phyloP scores from a whole-genome alignment of 2,797 vertebrate genomes.

The Bucorvus abyssinicus region DNA sequence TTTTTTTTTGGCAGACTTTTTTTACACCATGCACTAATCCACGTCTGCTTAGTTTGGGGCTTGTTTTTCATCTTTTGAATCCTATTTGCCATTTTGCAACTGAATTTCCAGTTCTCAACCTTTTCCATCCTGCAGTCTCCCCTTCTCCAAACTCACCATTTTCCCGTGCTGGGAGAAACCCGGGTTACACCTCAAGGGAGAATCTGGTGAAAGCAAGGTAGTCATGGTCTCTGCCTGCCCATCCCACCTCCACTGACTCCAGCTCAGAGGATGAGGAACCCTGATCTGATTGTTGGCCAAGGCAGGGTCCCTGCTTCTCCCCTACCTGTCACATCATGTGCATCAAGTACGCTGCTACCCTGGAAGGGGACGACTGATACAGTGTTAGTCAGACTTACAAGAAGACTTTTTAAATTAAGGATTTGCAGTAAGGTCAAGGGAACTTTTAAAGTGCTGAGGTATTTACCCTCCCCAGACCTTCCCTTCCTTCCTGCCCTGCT shows the following conservation, averaged over 20 bases:
- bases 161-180: not conserved
- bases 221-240: not conserved
- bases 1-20: not conserved
- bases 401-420: not conserved
- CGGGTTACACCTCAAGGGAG: not conserved
- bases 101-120: not conserved
- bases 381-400: not conserved
- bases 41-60: not conserved
- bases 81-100: not conserved
- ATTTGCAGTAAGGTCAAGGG: slow-evolving; percentile 42
- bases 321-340: not conserved
- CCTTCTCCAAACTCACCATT: not conserved
- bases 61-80: not conserved
- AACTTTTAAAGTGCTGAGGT: slow-evolving; percentile 63
- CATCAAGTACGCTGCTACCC: not conserved
- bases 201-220: not conserved
- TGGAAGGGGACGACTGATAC: slow-evolving; percentile 6
- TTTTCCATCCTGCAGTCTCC: not conserved
- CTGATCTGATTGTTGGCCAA: not conserved
- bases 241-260: not conserved
- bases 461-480: slow-evolving; percentile 5
- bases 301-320: not conserved
- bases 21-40: not conserved
- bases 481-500: not conserved
- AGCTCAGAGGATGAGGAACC: not conserved